These are phyloP conservation scores for Ooceraea biroi DNA, from an alignment of 1,140 invertebrate genomes.

Conservation along the genomic window DNA sequence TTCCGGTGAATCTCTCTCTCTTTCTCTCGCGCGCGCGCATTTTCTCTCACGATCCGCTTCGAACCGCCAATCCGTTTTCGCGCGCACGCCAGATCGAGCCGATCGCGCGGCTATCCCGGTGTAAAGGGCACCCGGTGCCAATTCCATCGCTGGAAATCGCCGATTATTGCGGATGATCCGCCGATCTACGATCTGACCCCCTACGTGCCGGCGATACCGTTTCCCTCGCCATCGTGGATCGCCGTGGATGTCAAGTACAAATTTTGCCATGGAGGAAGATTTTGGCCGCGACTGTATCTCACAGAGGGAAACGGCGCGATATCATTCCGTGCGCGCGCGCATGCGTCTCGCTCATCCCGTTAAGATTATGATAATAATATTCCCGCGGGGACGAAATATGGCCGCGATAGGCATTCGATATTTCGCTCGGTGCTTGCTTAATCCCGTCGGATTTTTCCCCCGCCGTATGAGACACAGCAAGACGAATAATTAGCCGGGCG, in stretches of 20 bases:
- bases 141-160: slow-evolving; percentile 48
- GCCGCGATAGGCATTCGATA: slow-evolving; percentile 40
- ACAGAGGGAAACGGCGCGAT: slow-evolving; percentile 2
- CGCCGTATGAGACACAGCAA: slow-evolving; percentile 32
- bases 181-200: slow-evolving; percentile 50
- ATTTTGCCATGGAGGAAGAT: background rate
- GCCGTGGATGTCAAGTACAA: background rate
- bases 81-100: slow-evolving; percentile 20
- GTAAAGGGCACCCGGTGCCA: slow-evolving; percentile 43
- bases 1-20: slow-evolving; percentile 47
- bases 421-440: slow-evolving; percentile 44
- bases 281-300: slow-evolving; percentile 42
- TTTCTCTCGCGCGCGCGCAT: too few species aligned
- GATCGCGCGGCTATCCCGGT: slow-evolving; percentile 30
- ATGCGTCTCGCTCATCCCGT: slow-evolving; percentile 23
- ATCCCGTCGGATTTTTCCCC: slow-evolving; percentile 51
- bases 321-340: too few species aligned
- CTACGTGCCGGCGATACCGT: slow-evolving; percentile 38
- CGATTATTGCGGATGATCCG: slow-evolving; percentile 52
- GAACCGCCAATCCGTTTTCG: slow-evolving; percentile 28
- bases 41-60: slow-evolving; percentile 39
- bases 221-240: background rate
- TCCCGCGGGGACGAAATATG: slow-evolving; percentile 47
- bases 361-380: slow-evolving; percentile 61
- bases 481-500: slow-evolving; percentile 49